These are phyloP conservation scores for Pseudoatta argentina DNA, from an alignment of 1,140 invertebrate species.

Conservation along the genomic window DNA sequence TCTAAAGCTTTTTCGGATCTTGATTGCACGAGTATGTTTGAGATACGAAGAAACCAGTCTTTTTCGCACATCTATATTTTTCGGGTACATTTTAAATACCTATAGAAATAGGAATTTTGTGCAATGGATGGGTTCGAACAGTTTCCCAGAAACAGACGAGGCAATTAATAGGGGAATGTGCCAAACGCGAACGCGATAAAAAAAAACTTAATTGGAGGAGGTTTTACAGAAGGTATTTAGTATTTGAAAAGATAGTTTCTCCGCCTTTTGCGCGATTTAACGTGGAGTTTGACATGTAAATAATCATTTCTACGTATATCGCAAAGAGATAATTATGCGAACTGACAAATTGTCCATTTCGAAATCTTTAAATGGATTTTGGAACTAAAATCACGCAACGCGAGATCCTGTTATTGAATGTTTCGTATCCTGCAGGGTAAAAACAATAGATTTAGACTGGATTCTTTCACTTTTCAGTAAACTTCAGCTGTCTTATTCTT, in stretches of 20 bases:
- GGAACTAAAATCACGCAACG: constrained; percentile 14
- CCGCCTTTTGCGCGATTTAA: constrained; percentile 36
- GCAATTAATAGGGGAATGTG: constrained; percentile 48
- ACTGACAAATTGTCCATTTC: not conserved
- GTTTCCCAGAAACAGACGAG: constrained; percentile 46
- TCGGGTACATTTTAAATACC: constrained; percentile 32
- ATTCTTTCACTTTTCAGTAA: too few species aligned
- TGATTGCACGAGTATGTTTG: not conserved
- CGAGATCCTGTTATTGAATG: not conserved
- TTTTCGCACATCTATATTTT: constrained; percentile 26
- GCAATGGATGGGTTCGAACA: constrained; percentile 15
- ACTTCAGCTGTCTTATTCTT: too few species aligned
- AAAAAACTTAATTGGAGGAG: constrained; percentile 50
- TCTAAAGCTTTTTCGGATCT: not conserved
- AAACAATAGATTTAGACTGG: not conserved
- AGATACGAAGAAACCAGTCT: not conserved
- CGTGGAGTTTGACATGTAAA: constrained; percentile 5
- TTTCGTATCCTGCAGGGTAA: not conserved
- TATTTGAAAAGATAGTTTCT: constrained; percentile 51
- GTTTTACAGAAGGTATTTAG: constrained; percentile 2
- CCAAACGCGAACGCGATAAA: constrained; percentile 31
- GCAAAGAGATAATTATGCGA: constrained; percentile 39
- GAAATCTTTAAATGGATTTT: not conserved
- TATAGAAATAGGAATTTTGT: constrained; percentile 33
- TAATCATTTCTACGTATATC: constrained; percentile 41